Percentiles rank a stretch among this genome's conserved stretches.
These are phyloP conservation scores for Caenorhabditis zanzibari DNA, from an alignment of 2,888 invertebrate species.

Conservation along the genomic window DNA sequence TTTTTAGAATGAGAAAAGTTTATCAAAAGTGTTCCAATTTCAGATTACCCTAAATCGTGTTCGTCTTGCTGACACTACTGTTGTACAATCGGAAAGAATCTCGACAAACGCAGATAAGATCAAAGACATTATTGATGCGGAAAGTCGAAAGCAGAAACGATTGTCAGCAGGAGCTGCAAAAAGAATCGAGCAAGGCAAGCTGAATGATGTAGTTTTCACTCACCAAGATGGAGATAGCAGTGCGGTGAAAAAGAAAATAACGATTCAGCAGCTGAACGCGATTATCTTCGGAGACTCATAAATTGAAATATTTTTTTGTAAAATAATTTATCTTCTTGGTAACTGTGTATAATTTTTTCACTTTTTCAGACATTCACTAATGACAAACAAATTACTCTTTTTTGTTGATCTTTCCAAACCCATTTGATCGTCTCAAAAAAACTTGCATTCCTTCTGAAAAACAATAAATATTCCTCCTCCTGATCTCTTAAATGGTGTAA, in stretches of 20 bases:
- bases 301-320: background rate
- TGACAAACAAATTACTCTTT: too few relatives aligned
- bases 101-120: conserved; percentile 55
- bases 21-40: background rate
- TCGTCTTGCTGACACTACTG: conserved; percentile 21
- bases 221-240: conserved; percentile 62
- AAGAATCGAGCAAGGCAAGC: conserved; percentile 37
- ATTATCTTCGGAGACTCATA: conserved; percentile 50
- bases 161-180: conserved; percentile 54
- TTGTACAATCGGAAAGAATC: background rate
- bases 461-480: background rate
- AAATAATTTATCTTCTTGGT: conserved; percentile 8
- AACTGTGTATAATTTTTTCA: background rate
- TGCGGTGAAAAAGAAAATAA: conserved; percentile 71
- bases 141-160: conserved; percentile 45
- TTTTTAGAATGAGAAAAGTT: background rate
- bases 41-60: conserved; percentile 56
- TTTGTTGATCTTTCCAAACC: background rate
- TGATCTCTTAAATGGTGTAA: too few relatives aligned
- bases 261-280: conserved; percentile 51
- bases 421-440: background rate
- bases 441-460: background rate
- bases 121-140: conserved; percentile 54
- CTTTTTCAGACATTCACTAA: background rate
- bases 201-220: conserved; percentile 42